Evolutionary conservation across 2,888 invertebrate species (phyloP).

Genomic region (Amblyjoppa proteus): DNA sequence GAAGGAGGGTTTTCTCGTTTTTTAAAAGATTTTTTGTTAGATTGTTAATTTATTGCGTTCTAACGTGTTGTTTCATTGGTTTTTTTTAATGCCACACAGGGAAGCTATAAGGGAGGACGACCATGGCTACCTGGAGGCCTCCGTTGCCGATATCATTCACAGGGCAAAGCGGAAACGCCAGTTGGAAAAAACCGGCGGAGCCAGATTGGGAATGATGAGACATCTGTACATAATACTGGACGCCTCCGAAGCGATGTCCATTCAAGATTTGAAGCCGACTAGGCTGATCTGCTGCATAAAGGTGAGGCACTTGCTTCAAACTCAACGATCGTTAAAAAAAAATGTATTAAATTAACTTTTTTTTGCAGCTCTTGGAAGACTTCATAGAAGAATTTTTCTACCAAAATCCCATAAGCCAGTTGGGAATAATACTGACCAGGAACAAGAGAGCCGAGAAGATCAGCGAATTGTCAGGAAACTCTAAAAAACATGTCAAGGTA

Average conservation of each 20-base stretch:
- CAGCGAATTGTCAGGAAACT: slow-evolving; percentile 95
- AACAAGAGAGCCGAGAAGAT: slow-evolving; percentile 98
- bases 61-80: not conserved
- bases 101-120: slow-evolving; percentile 99
- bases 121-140: slow-evolving; percentile 95
- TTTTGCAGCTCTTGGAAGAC: slow-evolving; percentile 92
- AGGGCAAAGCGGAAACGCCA: slow-evolving; percentile 94
- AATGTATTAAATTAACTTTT: slow-evolving; percentile 32
- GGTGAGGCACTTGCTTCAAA: slow-evolving; percentile 85
- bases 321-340: not conserved
- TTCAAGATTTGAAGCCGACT: slow-evolving; percentile 98
- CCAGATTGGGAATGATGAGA: slow-evolving; percentile 99
- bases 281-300: slow-evolving; percentile 94
- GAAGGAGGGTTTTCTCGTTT: too few species aligned
- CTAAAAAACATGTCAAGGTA: slow-evolving; percentile 92
- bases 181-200: slow-evolving; percentile 90
- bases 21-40: not conserved
- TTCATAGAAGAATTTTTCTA: slow-evolving; percentile 99
- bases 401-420: slow-evolving; percentile 99
- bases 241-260: slow-evolving; percentile 97
- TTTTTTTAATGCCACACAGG: slow-evolving; percentile 84
- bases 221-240: slow-evolving; percentile 97
- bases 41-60: not conserved
- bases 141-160: slow-evolving; percentile 96
- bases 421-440: slow-evolving; percentile 95